Evolutionary conservation across 2,797 vertebrate genomes (phyloP), one percentile per base, ranked within the genome.

Genomic region (Zenarchopterus dispar): DNA sequence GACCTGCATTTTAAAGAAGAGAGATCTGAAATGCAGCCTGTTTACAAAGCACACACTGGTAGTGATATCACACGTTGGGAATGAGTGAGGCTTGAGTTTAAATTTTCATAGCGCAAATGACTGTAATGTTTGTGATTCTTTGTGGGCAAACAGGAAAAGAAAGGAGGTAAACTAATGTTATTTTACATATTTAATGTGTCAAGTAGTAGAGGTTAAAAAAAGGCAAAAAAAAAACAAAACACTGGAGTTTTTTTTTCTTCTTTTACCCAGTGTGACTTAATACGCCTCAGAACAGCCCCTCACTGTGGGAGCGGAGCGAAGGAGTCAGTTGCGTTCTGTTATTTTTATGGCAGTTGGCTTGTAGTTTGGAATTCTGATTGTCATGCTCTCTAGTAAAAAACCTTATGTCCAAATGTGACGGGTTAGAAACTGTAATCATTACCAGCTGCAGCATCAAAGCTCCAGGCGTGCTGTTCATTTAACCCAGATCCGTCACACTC

Each of bases 391-490:
- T 66, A 76, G 81, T 88, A 77, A 87, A 88, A 81, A 61, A 42
- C 74, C 75, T 75, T 67, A 74, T 80, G 63, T 90, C 82, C 87
- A 60, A 84, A 79, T 78, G 66, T 75, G 80, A 86, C 46, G 84
- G 83, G 84, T 86, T 83, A 84, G 80, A 81, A 89, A 82, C 72
- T 66, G 66, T 88, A 90, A 93, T 84, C 83, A 75, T 81, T 88
- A 90, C 88, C 91, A 92, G 89, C 90, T 92, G 91, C 84, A 64
- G 80, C 88, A 89, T 93, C 85, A 92, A 91, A 92, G 88, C 50
- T 42, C 55, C 67, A 8, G 50, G 82, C 82, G 56, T 69, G 75
- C 79, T 82, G 84, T 87, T 91, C 77, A 58, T 88, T 90, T 87
- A 82, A 86, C 81, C 81, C 69, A 77, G 76, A 89, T 88, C 84